Evolutionary conservation across 1,140 invertebrate species (phyloP).

Genomic region (Drosophila neocordata): DNA sequence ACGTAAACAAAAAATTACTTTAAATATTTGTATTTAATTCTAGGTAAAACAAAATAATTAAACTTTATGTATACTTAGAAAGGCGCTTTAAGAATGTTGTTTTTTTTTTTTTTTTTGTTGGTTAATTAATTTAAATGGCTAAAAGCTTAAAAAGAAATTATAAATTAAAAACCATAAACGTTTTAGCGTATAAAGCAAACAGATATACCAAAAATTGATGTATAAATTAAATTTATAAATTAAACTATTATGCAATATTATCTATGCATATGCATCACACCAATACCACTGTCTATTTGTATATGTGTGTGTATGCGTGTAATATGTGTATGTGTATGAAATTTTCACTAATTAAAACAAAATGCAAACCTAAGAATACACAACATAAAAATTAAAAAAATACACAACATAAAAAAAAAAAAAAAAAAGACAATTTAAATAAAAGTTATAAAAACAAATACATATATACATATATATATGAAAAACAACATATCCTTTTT

Average conservation of each 20-base stretch:
- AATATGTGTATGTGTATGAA: conserved; percentile 37
- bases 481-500: not conserved
- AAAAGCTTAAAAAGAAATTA: conserved; percentile 52
- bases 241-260: conserved; percentile 35
- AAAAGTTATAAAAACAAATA: conserved; percentile 56
- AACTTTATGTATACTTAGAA: conserved; percentile 65
- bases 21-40: conserved; percentile 64
- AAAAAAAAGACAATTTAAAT: conserved; percentile 73
- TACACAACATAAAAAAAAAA: conserved; percentile 33
- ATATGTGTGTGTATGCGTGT: not conserved
- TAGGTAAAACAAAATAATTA: conserved; percentile 51
- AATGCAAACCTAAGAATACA: conserved; percentile 43
- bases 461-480: conserved; percentile 5
- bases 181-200: conserved; percentile 16
- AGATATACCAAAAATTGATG: conserved; percentile 47
- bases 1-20: conserved; percentile 55
- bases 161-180: not conserved
- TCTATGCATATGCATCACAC: conserved; percentile 22
- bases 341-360: conserved; percentile 71
- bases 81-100: conserved; percentile 63
- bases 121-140: conserved; percentile 70
- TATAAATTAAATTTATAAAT: conserved; percentile 40
- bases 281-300: not conserved
- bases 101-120: conserved; percentile 50
- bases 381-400: conserved; percentile 32